Base-by-base conservation (phyloP, 2,113 vertebrate genomes). In the Porphyrio hochstetteri region DNA sequence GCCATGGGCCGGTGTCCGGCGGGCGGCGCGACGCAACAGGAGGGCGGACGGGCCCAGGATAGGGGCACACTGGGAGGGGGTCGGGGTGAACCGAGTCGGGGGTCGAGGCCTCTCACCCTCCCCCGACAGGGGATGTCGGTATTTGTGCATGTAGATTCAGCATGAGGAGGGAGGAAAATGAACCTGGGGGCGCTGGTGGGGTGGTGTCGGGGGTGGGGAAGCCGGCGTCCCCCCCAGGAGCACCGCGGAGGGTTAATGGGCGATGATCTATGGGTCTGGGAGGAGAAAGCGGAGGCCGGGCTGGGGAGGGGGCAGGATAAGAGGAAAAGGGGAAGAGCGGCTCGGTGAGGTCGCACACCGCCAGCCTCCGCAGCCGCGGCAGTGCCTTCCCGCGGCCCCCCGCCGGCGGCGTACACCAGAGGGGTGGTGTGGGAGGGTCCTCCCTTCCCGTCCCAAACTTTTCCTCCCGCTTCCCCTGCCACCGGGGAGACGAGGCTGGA, bases 271-370 rank as follows among this genome's bases (percentile, higher is more conserved):
- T 88, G 82, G 86, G 88, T 92, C 93, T 88, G 96, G 96, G 94
- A 96, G 95, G 96, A 90, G 96, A 95, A 93, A 96, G 52, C 24
- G 82, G 95, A 92, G 96, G 96, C 93, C 63, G 85, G 93, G 55
- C 87, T 81, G 90, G 46, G 94, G 65, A 69, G 53, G 70, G 70
- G 82, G 77, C 25, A 90, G 96, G 71, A 87, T 91, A 95, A 95
- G 79, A 93, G 75, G 48, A 64, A 75, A 90, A 92, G 82, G 79
- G 70, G 88, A 76, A 90, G 93, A 79, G 75, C 91, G 35, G 86
- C 50, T 63, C 19, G 42, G 59, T 15, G 75, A 82, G 71, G 82
- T 76, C 53, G 57, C 88, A 78, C 75, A 82, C 74, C 24, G 56
- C 69, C 74, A 69, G 64, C 17, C 29, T 33, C 35, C 16, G 42